Evolutionary conservation across 1,140 invertebrate species (phyloP).

Genomic region (Ceratina calcarata): DNA sequence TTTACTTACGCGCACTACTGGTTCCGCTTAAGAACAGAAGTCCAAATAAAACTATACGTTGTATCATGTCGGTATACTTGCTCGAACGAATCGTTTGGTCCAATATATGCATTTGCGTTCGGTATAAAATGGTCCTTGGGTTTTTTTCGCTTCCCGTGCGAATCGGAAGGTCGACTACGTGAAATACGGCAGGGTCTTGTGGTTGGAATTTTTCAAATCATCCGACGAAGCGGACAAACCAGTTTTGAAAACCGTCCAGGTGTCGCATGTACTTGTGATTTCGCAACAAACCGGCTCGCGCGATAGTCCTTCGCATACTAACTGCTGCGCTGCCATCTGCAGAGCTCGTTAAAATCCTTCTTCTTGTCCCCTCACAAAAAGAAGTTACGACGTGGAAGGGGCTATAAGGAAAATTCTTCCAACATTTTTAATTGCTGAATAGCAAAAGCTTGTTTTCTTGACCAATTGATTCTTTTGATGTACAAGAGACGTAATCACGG

Average conservation of each 20-base stretch:
- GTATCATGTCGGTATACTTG: slow-evolving; percentile 32
- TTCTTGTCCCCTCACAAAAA: not conserved
- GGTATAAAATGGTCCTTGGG: no score
- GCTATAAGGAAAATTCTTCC: slow-evolving; percentile 22
- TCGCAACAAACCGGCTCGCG: not conserved
- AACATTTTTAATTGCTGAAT: not conserved
- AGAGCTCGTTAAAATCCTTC: not conserved
- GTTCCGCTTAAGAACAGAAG: slow-evolving; percentile 4
- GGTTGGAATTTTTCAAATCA: slow-evolving; percentile 16
- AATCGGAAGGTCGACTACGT: not conserved
- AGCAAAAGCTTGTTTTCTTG: no score
- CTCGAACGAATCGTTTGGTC: no score
- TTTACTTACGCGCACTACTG: slow-evolving; percentile 43
- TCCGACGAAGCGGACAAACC: slow-evolving; percentile 26
- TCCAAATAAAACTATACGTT: not conserved
- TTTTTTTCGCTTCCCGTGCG: no score
- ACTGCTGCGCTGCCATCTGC: slow-evolving; percentile 43
- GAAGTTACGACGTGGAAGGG: not conserved
- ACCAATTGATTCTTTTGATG: not conserved
- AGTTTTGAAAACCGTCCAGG: slow-evolving; percentile 24
- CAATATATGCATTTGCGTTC: no score
- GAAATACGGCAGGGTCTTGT: not conserved
- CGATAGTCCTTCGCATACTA: not conserved
- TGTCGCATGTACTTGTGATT: not conserved
- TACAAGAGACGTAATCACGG: no score